Evolutionary conservation across 2,113 vertebrate species (phyloP).

Genomic region (Clinocottus analis): DNA sequence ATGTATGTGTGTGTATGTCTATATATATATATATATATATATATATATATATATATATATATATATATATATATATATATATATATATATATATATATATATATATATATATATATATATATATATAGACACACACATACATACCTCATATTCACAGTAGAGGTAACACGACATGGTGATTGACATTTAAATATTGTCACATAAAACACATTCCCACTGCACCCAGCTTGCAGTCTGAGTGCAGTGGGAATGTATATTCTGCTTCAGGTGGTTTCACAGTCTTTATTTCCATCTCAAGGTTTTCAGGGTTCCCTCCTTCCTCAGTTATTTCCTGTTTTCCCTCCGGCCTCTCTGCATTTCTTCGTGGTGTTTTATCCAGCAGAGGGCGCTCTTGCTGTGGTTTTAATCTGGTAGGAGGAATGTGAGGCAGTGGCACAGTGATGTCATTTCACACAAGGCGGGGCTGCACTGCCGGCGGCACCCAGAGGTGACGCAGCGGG

Average conservation of each 20-base stretch:
- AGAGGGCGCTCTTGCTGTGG: conserved; percentile 62
- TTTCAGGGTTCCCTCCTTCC: conserved; percentile 39
- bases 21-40: no score
- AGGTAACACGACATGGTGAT: not conserved
- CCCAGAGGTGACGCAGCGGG: conserved; percentile 40
- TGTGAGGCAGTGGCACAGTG: conserved; percentile 74
- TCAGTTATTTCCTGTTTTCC: conserved; percentile 57
- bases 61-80: no score
- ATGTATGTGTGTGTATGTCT: no score
- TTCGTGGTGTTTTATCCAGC: conserved; percentile 39
- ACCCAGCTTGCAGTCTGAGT: not conserved
- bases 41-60: no score
- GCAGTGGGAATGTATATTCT: not conserved
- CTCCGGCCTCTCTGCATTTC: not conserved
- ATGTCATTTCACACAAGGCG: conserved; percentile 65
- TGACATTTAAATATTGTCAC: not conserved
- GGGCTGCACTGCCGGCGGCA: conserved; percentile 43
- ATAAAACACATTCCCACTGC: not conserved
- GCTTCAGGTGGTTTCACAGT: not conserved
- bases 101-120: no score
- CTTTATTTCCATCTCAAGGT: not conserved
- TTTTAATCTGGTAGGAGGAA: conserved; percentile 49
- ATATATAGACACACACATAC: no score
- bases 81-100: no score
- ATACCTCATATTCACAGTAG: not conserved